A percentile compares a stretch with the other conserved stretches of the same genome.
phyloP scores from a whole-genome alignment of 2,797 vertebrate genomes.

The Molothrus aeneus region DNA sequence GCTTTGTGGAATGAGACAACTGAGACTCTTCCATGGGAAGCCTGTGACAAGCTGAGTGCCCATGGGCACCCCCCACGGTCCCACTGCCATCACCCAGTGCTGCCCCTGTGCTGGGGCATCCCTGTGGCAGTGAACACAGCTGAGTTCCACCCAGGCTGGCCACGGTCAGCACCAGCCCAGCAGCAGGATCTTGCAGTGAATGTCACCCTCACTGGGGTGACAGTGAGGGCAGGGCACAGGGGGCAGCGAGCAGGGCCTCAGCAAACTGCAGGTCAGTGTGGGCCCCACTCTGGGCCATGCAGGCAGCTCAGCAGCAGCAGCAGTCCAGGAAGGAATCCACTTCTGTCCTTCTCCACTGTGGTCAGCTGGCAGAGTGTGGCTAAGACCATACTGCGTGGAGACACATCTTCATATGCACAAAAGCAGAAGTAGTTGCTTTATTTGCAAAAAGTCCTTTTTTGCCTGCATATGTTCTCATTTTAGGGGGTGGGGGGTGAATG shows the following conservation, averaged over 20 bases:
- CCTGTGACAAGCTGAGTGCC: background rate
- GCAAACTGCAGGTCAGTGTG: background rate
- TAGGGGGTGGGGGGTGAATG: accelerated
- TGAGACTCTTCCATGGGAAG: background rate
- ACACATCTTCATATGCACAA: background rate
- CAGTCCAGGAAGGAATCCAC: too few relatives aligned
- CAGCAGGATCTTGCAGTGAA: constrained; percentile 55
- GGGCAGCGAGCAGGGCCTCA: background rate
- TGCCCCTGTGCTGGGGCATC: accelerated
- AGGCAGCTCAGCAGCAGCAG: accelerated
- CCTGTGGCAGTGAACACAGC: accelerated
- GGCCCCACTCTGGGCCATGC: background rate
- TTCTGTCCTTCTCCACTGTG: accelerated
- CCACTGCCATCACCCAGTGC: background rate
- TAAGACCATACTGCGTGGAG: accelerated
- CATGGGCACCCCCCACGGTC: accelerated
- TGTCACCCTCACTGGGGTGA: background rate
- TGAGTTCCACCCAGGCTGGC: background rate
- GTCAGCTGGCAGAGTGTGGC: background rate
- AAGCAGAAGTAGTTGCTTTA: constrained; percentile 13
- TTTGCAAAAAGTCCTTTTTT: background rate
- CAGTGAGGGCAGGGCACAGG: background rate
- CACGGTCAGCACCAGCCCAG: background rate
- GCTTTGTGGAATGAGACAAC: background rate
- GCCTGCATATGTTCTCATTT: accelerated